Base-by-base conservation (phyloP, 2,113 vertebrate species). In the Pelusios castaneus region DNA sequence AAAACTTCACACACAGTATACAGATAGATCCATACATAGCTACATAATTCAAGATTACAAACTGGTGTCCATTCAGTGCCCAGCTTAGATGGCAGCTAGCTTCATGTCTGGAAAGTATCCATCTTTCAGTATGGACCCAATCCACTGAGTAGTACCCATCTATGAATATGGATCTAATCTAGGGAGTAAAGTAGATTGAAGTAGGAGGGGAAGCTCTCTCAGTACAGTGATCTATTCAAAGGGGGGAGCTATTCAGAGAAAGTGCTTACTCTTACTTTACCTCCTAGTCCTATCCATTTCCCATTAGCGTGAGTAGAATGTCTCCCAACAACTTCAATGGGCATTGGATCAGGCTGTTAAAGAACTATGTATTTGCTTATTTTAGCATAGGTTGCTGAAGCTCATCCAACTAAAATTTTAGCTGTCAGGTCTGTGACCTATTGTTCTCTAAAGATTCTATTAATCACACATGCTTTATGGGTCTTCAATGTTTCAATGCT, bases 121-220 rank as follows among this genome's bases (percentile, higher is more conserved):
- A 17, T 0, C 0, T 79, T 43, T 83, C 77, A n/a, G 49, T 1
- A 0, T 45, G 51, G 87, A 76, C 24, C 51, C 80, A 29, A 79
- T 55, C 54, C 63, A 22, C 19, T 49, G 78, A 67, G 13, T n/a
- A 51, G 76, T 31, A 92, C 83, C 6, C 43, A 17, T 0, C 0
- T 79, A 38, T 83, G 73, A n/a, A 52, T 1, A 0, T 45, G 51
- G 87, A 76, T 19, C 51, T 78, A 29, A 79, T 55, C 54, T 58
- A 22, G 22, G 43, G 78, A 67, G 13, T 10, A 9, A 82, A 82
- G 22, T 6, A 56, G 77, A n/a, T 2, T 25, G 55, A 60, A 94
- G 73, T 3, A 12, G 27, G 16, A 54, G 6, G 31, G 16, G 10
- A 13, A 80, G 86, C 88, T 91, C 3, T 76, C 41, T 85, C 38